phyloP scores from a whole-genome alignment of 2,797 vertebrate species.

The Coluber constrictor region DNA sequence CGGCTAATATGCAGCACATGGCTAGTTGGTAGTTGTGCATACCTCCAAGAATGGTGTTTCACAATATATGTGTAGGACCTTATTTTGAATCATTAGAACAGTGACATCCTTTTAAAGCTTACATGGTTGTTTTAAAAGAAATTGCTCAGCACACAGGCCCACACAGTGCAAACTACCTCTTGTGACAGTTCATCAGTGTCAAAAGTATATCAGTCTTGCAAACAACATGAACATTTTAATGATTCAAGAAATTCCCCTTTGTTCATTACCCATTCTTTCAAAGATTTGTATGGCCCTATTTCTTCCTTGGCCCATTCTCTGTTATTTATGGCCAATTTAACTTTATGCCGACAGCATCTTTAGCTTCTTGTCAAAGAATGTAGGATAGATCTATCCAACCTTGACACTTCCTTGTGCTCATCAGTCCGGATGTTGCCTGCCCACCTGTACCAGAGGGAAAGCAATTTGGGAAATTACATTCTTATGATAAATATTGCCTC shows the following conservation, averaged over 20 bases:
- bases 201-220: not conserved
- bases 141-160: not conserved
- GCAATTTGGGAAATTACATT: not conserved
- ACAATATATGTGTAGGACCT: not conserved
- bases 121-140: not conserved
- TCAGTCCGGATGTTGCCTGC: not conserved
- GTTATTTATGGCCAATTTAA: not conserved
- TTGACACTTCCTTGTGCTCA: not conserved
- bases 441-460: not conserved
- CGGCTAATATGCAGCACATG: not conserved
- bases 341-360: not conserved
- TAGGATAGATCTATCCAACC: not conserved
- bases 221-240: not conserved
- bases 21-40: not conserved
- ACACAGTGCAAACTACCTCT: not conserved
- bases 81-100: not conserved
- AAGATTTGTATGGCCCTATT: not conserved
- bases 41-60: not conserved
- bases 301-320: not conserved
- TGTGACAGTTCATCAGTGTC: not conserved
- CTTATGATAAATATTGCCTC: not conserved
- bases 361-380: not conserved
- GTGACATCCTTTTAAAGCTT: not conserved
- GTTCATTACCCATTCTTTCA: not conserved
- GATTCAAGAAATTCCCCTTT: not conserved